Evolutionary conservation across 2,888 invertebrate genomes (phyloP).

Genomic region (Yponomeuta sedellus): DNA sequence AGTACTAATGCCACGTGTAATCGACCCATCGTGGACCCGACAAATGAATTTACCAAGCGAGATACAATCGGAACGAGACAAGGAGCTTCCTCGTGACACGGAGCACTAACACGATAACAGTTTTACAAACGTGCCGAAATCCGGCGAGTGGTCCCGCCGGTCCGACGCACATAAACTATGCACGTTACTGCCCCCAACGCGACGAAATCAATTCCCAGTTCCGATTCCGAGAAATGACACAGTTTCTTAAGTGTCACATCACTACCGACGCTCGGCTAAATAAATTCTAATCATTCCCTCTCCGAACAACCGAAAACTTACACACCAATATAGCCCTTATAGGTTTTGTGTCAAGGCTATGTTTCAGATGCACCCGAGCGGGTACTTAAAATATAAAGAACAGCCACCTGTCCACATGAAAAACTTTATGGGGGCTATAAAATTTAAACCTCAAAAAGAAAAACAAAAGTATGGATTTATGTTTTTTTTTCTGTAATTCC

Average conservation of each 20-base stretch:
- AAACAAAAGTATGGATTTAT: conserved; percentile 58
- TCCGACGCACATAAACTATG: conserved; percentile 56
- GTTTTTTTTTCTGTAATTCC: conserved; percentile 31
- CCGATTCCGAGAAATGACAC: conserved; percentile 75
- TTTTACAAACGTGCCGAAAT: conserved; percentile 51
- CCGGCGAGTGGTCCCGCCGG: conserved; percentile 28
- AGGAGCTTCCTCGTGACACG: conserved; percentile 51
- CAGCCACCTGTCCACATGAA: conserved; percentile 75
- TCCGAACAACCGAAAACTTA: conserved; percentile 37
- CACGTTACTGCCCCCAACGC: conserved; percentile 70
- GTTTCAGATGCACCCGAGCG: conserved; percentile 43
- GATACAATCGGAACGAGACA: conserved; percentile 64
- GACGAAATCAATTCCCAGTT: conserved; percentile 71
- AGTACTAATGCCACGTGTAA: conserved; percentile 47
- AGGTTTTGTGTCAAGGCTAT: conserved; percentile 45
- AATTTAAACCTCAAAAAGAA: conserved; percentile 72
- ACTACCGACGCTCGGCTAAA: conserved; percentile 71
- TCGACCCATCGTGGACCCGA: conserved; percentile 51
- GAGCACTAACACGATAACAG: conserved; percentile 59
- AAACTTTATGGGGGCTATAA: conserved; percentile 74
- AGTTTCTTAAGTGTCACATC: conserved; percentile 75
- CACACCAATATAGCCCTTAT: conserved; percentile 60
- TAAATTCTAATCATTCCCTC: conserved; percentile 59
- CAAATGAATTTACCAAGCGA: conserved; percentile 62
- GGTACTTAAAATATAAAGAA: conserved; percentile 71